Base-by-base conservation (phyloP, 2,888 invertebrate species). In the Pinctada fucata region DNA sequence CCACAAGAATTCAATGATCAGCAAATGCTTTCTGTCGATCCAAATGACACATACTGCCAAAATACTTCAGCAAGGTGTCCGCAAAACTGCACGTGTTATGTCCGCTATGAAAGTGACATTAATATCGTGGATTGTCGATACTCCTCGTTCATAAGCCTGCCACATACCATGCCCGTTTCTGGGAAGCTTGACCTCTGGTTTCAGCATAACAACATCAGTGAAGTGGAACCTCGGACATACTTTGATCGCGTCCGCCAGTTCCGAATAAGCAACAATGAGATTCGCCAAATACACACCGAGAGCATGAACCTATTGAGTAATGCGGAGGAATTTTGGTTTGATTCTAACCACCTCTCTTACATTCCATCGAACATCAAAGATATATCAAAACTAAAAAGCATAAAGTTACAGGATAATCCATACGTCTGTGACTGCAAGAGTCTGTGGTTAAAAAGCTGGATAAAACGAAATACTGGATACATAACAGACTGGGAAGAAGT, bases 391-490 rank as follows among this genome's bases (percentile, higher is more conserved):
- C 6, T 68, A 68, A 68, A 3, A 47, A 68, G 4, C 5, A 68
- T 68, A 47, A 31, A 13, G 13, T 13, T 72, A 13, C 5, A 72
- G 31, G 63, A 72, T 63, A 86, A 86, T 73, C 84, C 83, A 0
- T 84, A 82, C 6, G 63, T 70, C 6, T 86, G 86, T 68, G 85
- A 86, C 58, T 86, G 86, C 58, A 70, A 82, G 1, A 80, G 79
- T 6, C 47, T 79, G 6, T 86, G 85, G 85, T 79, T 85, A 78
- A 86, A 85, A 72, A 8, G 73, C 3, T 86, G 86, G 86, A 65
- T 83, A 3, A 10, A 75, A 45, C 51, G 64, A 3, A 71, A 79
- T 16, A 76, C 73, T 58, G 49, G 72, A 16, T 52, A 68, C 0
- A 75, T 85, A 6, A 10, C 3, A 10, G 72, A 83, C 52, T 80